Percentiles rank a stretch among this genome's conserved stretches.
phyloP scores from a whole-genome alignment of 2,888 invertebrate genomes.

The Sceliomorpha sp. region DNA sequence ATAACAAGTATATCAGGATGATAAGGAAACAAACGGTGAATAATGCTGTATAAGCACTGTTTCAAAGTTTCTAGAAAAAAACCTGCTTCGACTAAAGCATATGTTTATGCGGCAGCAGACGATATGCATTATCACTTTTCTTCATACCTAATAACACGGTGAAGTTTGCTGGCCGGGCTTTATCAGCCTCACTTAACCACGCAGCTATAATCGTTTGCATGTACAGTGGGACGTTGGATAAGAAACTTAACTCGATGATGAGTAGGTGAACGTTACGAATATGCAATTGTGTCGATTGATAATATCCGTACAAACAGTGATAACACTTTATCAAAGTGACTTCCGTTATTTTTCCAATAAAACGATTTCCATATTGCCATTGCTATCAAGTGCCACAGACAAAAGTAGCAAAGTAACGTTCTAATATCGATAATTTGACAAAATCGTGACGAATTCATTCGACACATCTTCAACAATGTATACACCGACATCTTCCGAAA shows the following conservation, averaged over 20 bases:
- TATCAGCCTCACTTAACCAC: slow-evolving; percentile 60
- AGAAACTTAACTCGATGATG: slow-evolving; percentile 65
- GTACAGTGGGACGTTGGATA: slow-evolving; percentile 54
- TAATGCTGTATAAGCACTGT: slow-evolving; percentile 8
- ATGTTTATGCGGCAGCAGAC: slow-evolving; percentile 37
- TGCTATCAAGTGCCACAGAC: too few species aligned
- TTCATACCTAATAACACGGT: slow-evolving; percentile 54
- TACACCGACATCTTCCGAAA: too few species aligned
- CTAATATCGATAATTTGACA: too few species aligned
- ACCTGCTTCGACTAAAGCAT: slow-evolving; percentile 33
- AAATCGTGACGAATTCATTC: too few species aligned
- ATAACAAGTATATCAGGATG: slow-evolving; percentile 7
- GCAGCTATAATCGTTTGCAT: slow-evolving; percentile 59
- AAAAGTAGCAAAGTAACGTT: too few species aligned
- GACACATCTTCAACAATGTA: too few species aligned
- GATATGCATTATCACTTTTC: slow-evolving; percentile 56
- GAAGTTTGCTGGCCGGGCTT: slow-evolving; percentile 39
- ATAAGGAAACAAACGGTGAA: slow-evolving; percentile 20
- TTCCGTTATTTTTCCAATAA: too few species aligned
- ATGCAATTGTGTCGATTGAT: slow-evolving; percentile 62
- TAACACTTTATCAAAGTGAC: slow-evolving; percentile 42
- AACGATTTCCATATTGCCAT: too few species aligned
- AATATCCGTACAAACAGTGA: slow-evolving; percentile 44
- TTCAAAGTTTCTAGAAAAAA: slow-evolving; percentile 24
- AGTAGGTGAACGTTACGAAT: slow-evolving; percentile 63